A percentile compares a stretch with the other conserved stretches of the same genome.
Evolutionary conservation across 1,140 invertebrate species (phyloP).

Genomic region (Ericerus pela): DNA sequence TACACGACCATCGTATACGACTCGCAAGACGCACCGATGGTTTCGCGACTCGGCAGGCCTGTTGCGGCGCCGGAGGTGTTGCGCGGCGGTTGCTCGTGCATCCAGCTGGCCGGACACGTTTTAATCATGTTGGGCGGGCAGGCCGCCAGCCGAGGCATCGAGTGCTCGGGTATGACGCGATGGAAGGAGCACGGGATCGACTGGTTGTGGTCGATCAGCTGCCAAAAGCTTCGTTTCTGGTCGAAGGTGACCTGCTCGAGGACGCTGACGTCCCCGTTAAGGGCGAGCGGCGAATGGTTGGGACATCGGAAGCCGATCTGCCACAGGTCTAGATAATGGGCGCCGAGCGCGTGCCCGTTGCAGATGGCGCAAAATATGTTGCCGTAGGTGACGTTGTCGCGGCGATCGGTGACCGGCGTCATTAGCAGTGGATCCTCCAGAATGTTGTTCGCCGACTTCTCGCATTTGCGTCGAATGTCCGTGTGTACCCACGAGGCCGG

Average conservation of each 20-base stretch:
- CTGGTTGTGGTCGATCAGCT: slow-evolving; percentile 15
- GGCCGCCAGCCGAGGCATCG: slow-evolving; percentile 18
- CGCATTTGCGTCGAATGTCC: slow-evolving; percentile 21
- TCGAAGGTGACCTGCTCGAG: slow-evolving; percentile 8
- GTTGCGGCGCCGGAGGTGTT: too few species aligned
- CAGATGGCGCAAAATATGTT: slow-evolving; percentile 42
- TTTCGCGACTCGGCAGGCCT: slow-evolving; percentile 25
- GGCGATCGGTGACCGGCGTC: slow-evolving; percentile 33
- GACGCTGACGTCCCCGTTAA: background rate
- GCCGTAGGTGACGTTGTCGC: slow-evolving; percentile 35
- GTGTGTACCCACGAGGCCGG: slow-evolving; percentile 30
- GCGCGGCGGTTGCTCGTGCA: too few species aligned
- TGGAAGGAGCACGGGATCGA: slow-evolving; percentile 22
- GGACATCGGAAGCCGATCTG: slow-evolving; percentile 33
- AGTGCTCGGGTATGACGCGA: slow-evolving; percentile 23
- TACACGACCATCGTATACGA: slow-evolving; percentile 35
- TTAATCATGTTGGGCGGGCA: slow-evolving; percentile 25
- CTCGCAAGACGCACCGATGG: slow-evolving; percentile 27
- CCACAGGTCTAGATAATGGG: slow-evolving; percentile 13
- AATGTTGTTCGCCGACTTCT: slow-evolving; percentile 22
- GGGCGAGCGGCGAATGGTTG: slow-evolving; percentile 22
- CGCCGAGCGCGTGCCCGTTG: slow-evolving; percentile 29
- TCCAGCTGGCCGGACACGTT: slow-evolving; percentile 29
- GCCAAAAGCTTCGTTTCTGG: slow-evolving; percentile 17
- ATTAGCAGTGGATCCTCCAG: slow-evolving; percentile 30